Conservation (phyloP, 2,888 invertebrate species). For the Eupithecia pulchellata region DNA sequence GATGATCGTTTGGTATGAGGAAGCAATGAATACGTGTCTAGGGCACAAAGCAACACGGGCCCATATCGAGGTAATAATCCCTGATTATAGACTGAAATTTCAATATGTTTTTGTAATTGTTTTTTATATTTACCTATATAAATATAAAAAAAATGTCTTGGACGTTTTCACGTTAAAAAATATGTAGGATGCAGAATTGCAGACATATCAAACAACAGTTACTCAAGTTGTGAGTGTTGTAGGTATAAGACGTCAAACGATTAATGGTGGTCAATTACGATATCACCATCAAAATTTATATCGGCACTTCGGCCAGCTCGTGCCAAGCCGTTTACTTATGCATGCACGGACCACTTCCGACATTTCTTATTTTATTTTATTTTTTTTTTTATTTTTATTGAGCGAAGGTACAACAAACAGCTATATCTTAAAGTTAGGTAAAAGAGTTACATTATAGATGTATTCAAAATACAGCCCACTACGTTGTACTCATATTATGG, state of each 20-base stretch:
- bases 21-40: constrained; percentile 15
- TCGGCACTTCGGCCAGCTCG: constrained; percentile 23
- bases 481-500: too few relatives aligned
- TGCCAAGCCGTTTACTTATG: constrained; percentile 45
- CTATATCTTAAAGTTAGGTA: too few relatives aligned
- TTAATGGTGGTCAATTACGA: constrained; percentile 4
- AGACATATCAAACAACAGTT: neutral
- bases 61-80: constrained; percentile 1
- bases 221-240: neutral
- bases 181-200: neutral
- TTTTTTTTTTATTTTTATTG: too few relatives aligned
- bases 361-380: too few relatives aligned
- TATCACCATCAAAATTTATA: constrained; percentile 24
- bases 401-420: too few relatives aligned
- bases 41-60: neutral
- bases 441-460: too few relatives aligned
- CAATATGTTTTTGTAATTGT: constrained; percentile 7
- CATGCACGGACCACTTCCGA: constrained; percentile 55
- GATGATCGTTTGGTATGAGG: constrained; percentile 14
- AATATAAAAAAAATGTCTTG: too few relatives aligned
- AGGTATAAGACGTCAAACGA: neutral
- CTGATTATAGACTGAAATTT: constrained; percentile 6
- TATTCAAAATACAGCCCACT: too few relatives aligned
- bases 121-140: too few relatives aligned
- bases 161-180: neutral